Conservation (phyloP, 2,113 vertebrate genomes). For the Prietella phreatophila region DNA sequence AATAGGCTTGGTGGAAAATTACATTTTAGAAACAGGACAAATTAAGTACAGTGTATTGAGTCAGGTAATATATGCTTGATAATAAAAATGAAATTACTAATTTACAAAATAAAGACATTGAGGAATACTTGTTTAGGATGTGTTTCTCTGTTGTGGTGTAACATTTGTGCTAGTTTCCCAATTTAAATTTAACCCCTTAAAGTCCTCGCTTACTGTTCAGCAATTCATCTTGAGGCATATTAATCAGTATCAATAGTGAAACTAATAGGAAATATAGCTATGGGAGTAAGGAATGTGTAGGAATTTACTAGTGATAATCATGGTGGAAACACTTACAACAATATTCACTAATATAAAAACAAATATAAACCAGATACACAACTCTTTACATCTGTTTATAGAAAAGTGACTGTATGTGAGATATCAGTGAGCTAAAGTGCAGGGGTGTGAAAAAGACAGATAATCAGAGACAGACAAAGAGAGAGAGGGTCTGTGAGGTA, state of each 20-base stretch:
- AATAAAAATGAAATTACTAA: slow-evolving; percentile 25
- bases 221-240: not conserved
- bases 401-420: not conserved
- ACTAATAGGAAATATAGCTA: not conserved
- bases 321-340: not conserved
- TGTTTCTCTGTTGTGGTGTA: slow-evolving; percentile 2
- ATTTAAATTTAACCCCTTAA: slow-evolving; percentile 9
- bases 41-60: slow-evolving; percentile 59
- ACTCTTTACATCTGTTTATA: not conserved
- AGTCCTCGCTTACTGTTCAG: not conserved
- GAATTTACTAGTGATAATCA: not conserved
- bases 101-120: slow-evolving; percentile 33
- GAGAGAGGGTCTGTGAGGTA: slow-evolving; percentile 55
- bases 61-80: slow-evolving; percentile 27
- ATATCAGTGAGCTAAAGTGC: not conserved
- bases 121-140: not conserved
- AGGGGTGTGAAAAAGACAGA: not conserved
- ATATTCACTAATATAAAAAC: not conserved
- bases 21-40: slow-evolving; percentile 68
- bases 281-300: not conserved
- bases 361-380: not conserved
- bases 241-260: not conserved
- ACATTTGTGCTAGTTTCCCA: not conserved
- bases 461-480: slow-evolving; percentile 51
- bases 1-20: slow-evolving; percentile 63